A percentile compares a stretch with the other conserved stretches of the same genome.
These are phyloP conservation scores for Petrocephalus zakoni DNA, from an alignment of 2,113 vertebrate species.

Conservation along the genomic window DNA sequence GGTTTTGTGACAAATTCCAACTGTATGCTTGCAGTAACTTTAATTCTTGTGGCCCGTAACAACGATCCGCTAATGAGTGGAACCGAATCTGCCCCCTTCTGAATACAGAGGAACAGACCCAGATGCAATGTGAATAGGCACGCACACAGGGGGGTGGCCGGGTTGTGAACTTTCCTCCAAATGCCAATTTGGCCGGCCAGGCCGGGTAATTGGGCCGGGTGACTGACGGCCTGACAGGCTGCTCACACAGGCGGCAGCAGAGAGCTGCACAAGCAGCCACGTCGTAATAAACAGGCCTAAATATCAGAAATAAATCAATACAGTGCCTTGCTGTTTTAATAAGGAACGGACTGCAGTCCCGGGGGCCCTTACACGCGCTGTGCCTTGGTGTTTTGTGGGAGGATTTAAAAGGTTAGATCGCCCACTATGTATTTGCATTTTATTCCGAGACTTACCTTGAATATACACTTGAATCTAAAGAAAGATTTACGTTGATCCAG, in stretches of 20 bases:
- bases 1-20: neutral
- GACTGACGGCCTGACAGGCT: constrained; percentile 45
- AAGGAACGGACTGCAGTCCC: neutral
- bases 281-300: neutral
- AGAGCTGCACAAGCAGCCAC: constrained; percentile 28
- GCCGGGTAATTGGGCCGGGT: constrained; percentile 44
- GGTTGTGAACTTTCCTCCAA: constrained; percentile 23
- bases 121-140: constrained; percentile 22
- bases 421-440: neutral
- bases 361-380: neutral
- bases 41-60: neutral
- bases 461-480: neutral
- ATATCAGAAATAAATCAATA: neutral
- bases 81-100: neutral
- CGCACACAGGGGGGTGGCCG: neutral
- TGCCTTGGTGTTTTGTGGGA: neutral
- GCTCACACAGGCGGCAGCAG: constrained; percentile 26
- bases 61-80: neutral
- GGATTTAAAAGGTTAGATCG: neutral
- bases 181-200: constrained; percentile 39
- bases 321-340: constrained; percentile 8
- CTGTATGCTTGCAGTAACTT: neutral
- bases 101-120: neutral
- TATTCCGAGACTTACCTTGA: neutral
- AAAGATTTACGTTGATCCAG: neutral